phyloP scores from a whole-genome alignment of 1,140 invertebrate genomes.

The Lasioglossum albipes region DNA sequence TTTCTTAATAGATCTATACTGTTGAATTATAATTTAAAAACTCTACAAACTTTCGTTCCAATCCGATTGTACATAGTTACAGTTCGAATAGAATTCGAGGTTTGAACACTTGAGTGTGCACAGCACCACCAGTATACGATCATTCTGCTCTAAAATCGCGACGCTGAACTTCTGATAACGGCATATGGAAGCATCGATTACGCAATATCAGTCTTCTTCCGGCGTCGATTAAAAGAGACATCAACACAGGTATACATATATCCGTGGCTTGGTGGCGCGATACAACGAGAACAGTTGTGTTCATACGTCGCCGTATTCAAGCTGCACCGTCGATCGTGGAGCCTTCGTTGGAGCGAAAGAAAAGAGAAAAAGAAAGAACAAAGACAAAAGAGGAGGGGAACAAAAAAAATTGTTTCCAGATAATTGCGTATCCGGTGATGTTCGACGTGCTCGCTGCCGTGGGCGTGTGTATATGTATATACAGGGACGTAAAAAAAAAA shows the following conservation, averaged over 20 bases:
- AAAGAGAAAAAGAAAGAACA: not conserved
- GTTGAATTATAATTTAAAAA: no score
- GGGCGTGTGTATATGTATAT: constrained; percentile 9
- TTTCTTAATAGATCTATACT: no score
- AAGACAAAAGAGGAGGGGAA: not conserved
- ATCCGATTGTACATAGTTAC: no score
- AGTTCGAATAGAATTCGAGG: no score
- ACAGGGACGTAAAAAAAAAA: constrained; percentile 51
- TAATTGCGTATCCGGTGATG: constrained; percentile 16
- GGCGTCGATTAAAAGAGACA: not conserved
- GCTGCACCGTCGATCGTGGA: no score
- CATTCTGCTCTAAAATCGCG: no score
- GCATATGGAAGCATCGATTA: not conserved
- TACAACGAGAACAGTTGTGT: not conserved
- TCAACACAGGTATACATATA: not conserved
- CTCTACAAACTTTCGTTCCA: no score
- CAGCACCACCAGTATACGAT: no score
- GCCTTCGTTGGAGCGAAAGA: no score
- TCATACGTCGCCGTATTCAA: no score
- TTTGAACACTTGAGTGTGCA: no score
- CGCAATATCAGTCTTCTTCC: not conserved
- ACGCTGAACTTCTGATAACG: no score
- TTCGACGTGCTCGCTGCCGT: not conserved
- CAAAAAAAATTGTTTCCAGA: not conserved
- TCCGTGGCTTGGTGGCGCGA: not conserved